Evolutionary conservation across 1,140 invertebrate genomes (phyloP), one percentile per base, ranked within the genome.

Genomic region (Diorhabda sublineata): DNA sequence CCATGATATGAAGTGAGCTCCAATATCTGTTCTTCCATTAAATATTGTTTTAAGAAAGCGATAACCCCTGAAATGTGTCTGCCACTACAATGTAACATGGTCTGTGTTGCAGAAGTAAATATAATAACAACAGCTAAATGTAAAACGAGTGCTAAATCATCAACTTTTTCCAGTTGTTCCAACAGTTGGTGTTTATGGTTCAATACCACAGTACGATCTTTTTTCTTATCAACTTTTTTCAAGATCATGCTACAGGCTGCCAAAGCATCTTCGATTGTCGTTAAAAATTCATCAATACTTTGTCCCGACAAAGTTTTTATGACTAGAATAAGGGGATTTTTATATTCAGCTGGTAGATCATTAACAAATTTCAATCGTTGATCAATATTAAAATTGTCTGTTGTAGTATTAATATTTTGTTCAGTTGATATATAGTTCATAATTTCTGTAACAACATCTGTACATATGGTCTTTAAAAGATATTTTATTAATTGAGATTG

Each of bases 221-320:
- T 93, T 77, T 93, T 95, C 76, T 94, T 94, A 79, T 96, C 93
- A 68, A 89, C 87, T 83, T 97, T 97, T 74, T 91, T 94, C 56
- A 95, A 81, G 69, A 95, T 87, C 83, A 97, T 90, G 72, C 93
- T 92, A 77, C 93, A 91, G 70, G 85, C 83, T 45, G 86, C 83
- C 71, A 96, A 84, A 7, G 90, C 88, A 5, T 84, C 79, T 76
- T 97, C 94, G 63, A 91, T 82, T 5, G 85, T 82, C 70, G 85
- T 83, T 68, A 92, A 86, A 81, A 97, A 97, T 3, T 93, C 89
- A 52, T 96, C 94, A 67, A 89, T 77, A 88, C 77, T 78, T 81
- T 87, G 84, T 79, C 86, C 83, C 77, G 61, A 67, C 41, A 92
- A 68, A 26, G 86, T 84, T 78, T 88, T 90, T 73, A 92, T 87